phyloP scores from a whole-genome alignment of 1,140 invertebrate species.

The Homarus americanus region DNA sequence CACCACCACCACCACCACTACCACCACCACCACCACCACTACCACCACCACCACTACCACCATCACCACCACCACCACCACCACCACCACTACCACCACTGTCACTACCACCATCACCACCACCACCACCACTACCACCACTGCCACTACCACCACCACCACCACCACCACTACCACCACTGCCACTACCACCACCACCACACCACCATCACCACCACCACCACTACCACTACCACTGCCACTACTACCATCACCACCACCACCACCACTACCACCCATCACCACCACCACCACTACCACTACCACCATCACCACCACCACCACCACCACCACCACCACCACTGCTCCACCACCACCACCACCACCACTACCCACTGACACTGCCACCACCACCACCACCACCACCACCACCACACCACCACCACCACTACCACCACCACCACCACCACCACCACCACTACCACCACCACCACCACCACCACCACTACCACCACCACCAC shows the following conservation, averaged over 20 bases:
- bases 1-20: background rate
- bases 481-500: background rate
- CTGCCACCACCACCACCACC: background rate
- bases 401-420: background rate
- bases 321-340: background rate
- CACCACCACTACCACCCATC: background rate
- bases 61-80: background rate
- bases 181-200: background rate
- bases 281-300: background rate
- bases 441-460: background rate
- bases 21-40: background rate
- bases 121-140: background rate
- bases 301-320: background rate
- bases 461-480: background rate
- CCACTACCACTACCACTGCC: background rate
- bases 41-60: background rate
- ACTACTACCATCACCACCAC: background rate
- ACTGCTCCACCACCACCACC: background rate
- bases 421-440: background rate
- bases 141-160: constrained; percentile 3
- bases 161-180: background rate
- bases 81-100: background rate
- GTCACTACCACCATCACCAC: background rate
- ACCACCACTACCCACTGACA: background rate
- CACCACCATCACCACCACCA: background rate